phyloP scores from a whole-genome alignment of 2,113 vertebrate species.

The Sterna hirundo region DNA sequence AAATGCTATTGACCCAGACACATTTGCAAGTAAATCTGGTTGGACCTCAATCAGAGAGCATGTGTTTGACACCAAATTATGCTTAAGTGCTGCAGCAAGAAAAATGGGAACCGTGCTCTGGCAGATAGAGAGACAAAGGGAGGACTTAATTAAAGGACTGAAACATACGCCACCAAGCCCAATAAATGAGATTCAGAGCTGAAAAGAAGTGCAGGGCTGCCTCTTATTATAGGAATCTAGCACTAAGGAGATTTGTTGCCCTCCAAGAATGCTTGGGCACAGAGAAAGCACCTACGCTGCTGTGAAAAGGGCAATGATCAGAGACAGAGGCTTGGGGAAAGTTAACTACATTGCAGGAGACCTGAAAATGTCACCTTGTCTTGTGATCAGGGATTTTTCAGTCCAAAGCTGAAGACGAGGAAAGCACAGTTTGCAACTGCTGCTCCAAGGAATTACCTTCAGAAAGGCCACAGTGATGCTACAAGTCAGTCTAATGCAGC shows the following conservation, averaged over 20 bases:
- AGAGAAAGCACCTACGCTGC: not conserved
- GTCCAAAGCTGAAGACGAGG: not conserved
- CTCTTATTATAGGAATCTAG: not conserved
- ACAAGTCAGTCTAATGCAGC: not conserved
- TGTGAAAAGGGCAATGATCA: conserved; percentile 25
- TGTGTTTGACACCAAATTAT: conserved; percentile 67
- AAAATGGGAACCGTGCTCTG: conserved; percentile 62
- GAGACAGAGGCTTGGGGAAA: not conserved
- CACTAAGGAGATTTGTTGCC: not conserved
- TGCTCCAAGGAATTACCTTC: conserved; percentile 18
- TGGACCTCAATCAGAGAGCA: conserved; percentile 51
- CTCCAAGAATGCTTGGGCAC: not conserved
- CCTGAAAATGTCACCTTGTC: conserved; percentile 35
- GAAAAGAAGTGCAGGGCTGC: not conserved
- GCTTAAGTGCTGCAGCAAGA: conserved; percentile 44
- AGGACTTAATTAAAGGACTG: conserved; percentile 71
- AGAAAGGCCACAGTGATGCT: not conserved
- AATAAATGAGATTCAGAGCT: conserved; percentile 53
- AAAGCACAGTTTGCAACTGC: conserved; percentile 16
- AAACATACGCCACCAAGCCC: conserved; percentile 17
- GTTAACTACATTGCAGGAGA: not conserved
- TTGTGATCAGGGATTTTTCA: not conserved
- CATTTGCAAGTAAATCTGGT: conserved; percentile 72
- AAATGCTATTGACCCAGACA: conserved; percentile 65
- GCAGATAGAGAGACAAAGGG: conserved; percentile 55